phyloP scores from a whole-genome alignment of 2,888 invertebrate species.

The Lepidochrysops patricia region DNA sequence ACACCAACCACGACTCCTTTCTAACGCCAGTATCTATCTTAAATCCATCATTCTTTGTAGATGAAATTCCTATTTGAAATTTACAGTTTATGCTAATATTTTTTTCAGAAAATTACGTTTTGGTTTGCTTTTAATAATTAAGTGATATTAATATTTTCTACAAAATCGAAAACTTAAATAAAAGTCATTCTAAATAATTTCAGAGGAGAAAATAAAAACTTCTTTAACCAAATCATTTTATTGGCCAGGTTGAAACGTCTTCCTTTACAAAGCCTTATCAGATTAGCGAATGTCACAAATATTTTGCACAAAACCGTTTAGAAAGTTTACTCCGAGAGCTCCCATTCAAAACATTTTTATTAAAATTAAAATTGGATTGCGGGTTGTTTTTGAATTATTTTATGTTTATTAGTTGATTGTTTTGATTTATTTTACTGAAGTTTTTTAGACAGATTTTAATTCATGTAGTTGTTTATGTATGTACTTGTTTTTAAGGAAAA shows the following conservation, averaged over 20 bases:
- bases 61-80: no score
- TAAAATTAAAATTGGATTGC: background rate
- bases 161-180: background rate
- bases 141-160: no score
- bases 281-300: slow-evolving; percentile 7
- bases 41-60: no score
- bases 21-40: no score
- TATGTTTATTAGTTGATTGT: background rate
- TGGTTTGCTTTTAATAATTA: no score
- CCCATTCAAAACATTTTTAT: background rate
- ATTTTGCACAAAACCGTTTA: slow-evolving; percentile 9
- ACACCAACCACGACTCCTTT: no score
- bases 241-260: background rate
- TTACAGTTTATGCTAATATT: no score
- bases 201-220: slow-evolving; percentile 1
- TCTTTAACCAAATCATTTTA: background rate
- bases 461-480: no score
- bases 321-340: background rate
- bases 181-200: background rate
- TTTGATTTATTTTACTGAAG: background rate
- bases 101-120: no score
- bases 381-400: background rate
- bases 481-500: no score
- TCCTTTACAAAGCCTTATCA: background rate
- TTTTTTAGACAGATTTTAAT: background rate